Base-by-base conservation (phyloP, 2,888 invertebrate species). In the Ernsta delagoae region DNA sequence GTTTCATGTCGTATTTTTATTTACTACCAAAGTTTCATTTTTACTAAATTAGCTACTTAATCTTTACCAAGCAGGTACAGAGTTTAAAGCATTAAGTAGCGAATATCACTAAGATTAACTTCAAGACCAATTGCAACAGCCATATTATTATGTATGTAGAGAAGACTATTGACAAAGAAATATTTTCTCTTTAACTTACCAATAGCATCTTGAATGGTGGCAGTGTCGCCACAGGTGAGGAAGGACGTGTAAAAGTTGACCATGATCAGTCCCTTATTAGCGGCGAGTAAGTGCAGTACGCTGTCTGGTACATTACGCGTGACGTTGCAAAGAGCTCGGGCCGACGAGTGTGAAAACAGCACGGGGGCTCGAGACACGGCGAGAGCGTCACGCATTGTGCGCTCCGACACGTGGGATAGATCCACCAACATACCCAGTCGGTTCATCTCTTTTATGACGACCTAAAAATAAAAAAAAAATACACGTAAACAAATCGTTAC, bases 381-480 rank as follows among this genome's bases (percentile, higher is more conserved):
- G 54, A 98, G 89, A 24, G 97, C 96, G 83, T 97, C 97, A 60
- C 95, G 94, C 97, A 97, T 97, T 36, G 97, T 97, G 66, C 95
- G 95, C 94, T 92, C 92, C 5, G 97, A 97, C 65, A 97, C 97
- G 88, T 98, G 97, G 6, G 96, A 96, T 75, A 97, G 88, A 85
- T 98, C 98, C 74, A 98, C 96, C 85, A 98, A 94, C 97, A 98
- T 98, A 36, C 98, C 98, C 71, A 98, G 93, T 3, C 97, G 95
- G 91, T 98, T 98, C 97, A 98, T 97, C 92, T 98, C 98, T 79
- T 95, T 96, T 73, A 97, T 95, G 78, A 97, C 96, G 80, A 95
- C 95, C 96, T 96, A 90, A 12, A 61, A 59, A n/a, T n/a, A 34
- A 5, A 24, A 5, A n/a, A n/a, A 6, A 34, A 56, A 11, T 34